Base-by-base conservation (phyloP, 1,140 invertebrate species). In the Coelopa frigida region DNA sequence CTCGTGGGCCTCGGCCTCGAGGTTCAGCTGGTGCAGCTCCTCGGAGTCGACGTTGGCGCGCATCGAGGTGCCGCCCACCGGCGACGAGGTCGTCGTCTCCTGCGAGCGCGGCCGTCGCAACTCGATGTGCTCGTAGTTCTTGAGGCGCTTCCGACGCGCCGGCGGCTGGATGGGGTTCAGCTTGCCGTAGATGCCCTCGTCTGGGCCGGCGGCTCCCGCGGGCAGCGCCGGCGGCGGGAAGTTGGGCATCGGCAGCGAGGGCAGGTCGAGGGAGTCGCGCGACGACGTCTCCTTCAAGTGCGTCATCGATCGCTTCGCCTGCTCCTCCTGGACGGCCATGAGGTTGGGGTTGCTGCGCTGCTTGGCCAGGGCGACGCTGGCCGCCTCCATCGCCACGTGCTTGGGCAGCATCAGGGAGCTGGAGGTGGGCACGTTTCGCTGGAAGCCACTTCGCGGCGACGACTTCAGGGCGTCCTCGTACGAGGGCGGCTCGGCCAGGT, bases 121-220 rank as follows among this genome's bases (percentile, higher is more conserved):
- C 35, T 61, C 51, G 5, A 68, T 66, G 37, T 58, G 48, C 44
- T 67, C 66, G 39, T 68, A 63, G 51, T 66, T 65, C 27, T 64
- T 68, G 4, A 53, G 50, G 2, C 61, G 57, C 38, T 61, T 62
- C 18, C 47, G 44, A 3, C 53, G 52, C 21, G 31, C 47, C 17
- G 62, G 62, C 24, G 49, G 46, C 31, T 44, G 46, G 11, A 50
- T 48, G 7, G 40, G 37, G 24, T 50, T 55, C 1, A 54, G 26
- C 46, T 50, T 55, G 7, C 54, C 54, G 48, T 55, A 55, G 0
- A 50, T 24, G 11, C 32, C 15, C 35, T 55, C 46, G 10, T 45
- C 22, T 50, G 51, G 18, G 21, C 50, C 50, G 0, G 50, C 58
- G 24, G 53, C 10, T 6, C 44, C 41, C n/a, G 33, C 21, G 31